Evolutionary conservation across 2,888 invertebrate species (phyloP), one percentile per base, ranked within the genome.

Genomic region (Aelia acuminata): DNA sequence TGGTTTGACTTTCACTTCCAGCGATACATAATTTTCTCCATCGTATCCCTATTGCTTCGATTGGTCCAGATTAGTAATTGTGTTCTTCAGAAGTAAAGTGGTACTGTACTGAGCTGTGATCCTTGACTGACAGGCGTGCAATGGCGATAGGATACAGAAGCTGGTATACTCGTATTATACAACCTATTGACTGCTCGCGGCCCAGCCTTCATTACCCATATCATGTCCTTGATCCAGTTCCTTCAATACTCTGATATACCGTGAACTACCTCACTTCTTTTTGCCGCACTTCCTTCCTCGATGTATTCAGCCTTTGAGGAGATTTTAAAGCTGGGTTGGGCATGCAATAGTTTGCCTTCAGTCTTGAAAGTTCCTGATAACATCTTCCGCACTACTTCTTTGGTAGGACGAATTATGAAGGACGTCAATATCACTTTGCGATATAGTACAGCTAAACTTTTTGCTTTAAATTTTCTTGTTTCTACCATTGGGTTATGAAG

Each of bases 141-240:
- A 70, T 35, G 31, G 2, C 13, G 7, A 35, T 26, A 31, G 26
- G 15, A 63, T 63, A 63, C 3, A 20, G 63, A 18, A 18, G 63
- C 18, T 35, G 35, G 63, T 70, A n/a, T n/a, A n/a, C n/a, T n/a
- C n/a, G n/a, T 18, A 70, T 70, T 26, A 35, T 18, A 70, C 31
- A 70, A 70, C 15, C 57, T 57, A 57, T 57, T 70, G 63, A 35
- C 63, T 70, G 63, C 31, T 31, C 63, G 7, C 18, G 4, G 18
- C 63, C 31, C 63, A 70, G 35, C 63, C 63, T 70, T 70, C 63
- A 70, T 70, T 70, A 70, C 35, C 63, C 35, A 11, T 7, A 20
- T 35, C 63, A 20, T n/a, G 31, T 26, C 63, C 63, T 70, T 70
- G 63, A 70, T 70, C 63, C 35, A 35, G 31, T 70, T 70, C 63